Conservation (phyloP, 2,113 vertebrate species). For the Micromys minutus region DNA sequence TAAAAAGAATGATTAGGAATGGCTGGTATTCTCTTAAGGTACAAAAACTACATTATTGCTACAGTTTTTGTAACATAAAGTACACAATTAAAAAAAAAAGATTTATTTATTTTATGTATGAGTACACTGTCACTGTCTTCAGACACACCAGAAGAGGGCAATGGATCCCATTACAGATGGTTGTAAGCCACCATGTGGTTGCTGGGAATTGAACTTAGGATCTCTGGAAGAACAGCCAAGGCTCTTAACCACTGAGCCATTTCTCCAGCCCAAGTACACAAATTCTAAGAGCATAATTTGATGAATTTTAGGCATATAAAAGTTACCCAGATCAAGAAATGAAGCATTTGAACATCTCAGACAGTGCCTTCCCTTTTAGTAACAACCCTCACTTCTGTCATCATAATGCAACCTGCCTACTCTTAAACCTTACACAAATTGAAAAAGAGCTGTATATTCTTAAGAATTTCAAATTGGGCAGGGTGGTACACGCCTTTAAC, state of each 20-base stretch:
- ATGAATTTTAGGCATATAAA: slow-evolving; percentile 34
- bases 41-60: background rate
- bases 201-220: too few species aligned
- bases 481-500: background rate
- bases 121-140: too few species aligned
- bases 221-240: too few species aligned
- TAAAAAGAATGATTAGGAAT: slow-evolving; percentile 7
- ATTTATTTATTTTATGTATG: too few species aligned
- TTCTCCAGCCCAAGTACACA: too few species aligned
- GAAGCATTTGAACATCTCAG: slow-evolving; percentile 9
- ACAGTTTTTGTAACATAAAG: slow-evolving; percentile 46
- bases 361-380: background rate
- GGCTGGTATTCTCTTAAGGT: slow-evolving; percentile 2
- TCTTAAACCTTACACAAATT: slow-evolving; percentile 27
- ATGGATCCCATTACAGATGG: too few species aligned
- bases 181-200: too few species aligned
- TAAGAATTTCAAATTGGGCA: background rate
- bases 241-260: too few species aligned
- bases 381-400: background rate
- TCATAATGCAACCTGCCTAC: background rate
- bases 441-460: background rate
- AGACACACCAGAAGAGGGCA: too few species aligned
- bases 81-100: too few species aligned
- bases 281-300: slow-evolving; percentile 29
- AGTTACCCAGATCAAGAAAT: slow-evolving; percentile 46